These are phyloP conservation scores for Hucho hucho DNA, from an alignment of 2,113 vertebrate genomes.

Conservation along the genomic window DNA sequence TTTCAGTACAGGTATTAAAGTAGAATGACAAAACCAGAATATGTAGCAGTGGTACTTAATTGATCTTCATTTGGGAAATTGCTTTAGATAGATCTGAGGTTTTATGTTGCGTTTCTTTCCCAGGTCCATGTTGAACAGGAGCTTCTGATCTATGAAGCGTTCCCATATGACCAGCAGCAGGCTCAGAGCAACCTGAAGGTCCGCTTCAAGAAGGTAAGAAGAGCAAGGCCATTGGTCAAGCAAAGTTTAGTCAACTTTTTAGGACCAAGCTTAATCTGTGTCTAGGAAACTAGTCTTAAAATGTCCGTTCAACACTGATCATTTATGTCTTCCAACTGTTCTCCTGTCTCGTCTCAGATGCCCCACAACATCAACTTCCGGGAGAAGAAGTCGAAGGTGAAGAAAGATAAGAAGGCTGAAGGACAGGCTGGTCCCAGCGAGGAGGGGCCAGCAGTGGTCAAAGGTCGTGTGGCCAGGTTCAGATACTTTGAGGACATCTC, in stretches of 20 bases:
- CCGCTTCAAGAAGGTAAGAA: slow-evolving; percentile 87
- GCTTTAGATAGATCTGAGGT: background rate
- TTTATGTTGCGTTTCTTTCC: background rate
- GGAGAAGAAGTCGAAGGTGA: slow-evolving; percentile 83
- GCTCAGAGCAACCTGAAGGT: slow-evolving; percentile 90
- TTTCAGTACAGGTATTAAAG: background rate
- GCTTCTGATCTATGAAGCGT: slow-evolving; percentile 89
- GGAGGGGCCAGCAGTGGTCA: slow-evolving; percentile 54
- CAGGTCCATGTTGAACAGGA: slow-evolving; percentile 90
- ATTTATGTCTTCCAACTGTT: background rate
- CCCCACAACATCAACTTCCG: slow-evolving; percentile 91
- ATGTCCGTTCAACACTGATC: background rate
- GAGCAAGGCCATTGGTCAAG: too few relatives aligned
- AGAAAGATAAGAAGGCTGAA: slow-evolving; percentile 82
- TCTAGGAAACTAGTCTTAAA: background rate
- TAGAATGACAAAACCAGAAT: background rate
- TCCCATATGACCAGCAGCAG: slow-evolving; percentile 86
- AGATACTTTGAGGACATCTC: slow-evolving; percentile 91
- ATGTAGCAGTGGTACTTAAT: background rate
- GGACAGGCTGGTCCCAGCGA: slow-evolving; percentile 54
- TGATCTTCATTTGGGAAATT: background rate
- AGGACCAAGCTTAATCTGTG: too few relatives aligned
- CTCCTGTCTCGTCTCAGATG: slow-evolving; percentile 66
- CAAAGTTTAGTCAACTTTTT: background rate
- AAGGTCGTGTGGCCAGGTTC: slow-evolving; percentile 82